phyloP scores from a whole-genome alignment of 2,113 vertebrate species.

The Ancistrus triradiatus region DNA sequence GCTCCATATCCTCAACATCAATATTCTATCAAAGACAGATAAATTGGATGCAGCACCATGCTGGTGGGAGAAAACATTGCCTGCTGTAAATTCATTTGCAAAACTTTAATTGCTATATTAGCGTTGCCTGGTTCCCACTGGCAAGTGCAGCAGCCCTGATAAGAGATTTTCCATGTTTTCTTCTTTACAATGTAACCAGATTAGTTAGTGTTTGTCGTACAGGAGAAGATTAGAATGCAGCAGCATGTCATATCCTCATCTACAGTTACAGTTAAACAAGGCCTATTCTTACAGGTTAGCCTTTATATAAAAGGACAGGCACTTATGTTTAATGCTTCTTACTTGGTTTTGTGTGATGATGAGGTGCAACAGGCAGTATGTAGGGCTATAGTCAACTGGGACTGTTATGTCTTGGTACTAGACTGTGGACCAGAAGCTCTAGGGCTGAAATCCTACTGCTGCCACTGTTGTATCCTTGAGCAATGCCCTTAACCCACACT shows the following conservation, averaged over 20 bases:
- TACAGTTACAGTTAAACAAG: conserved; percentile 11
- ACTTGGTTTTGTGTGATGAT: too few relatives aligned
- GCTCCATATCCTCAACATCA: conserved; percentile 61
- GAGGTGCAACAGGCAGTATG: too few relatives aligned
- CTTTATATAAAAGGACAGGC: too few relatives aligned
- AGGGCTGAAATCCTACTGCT: too few relatives aligned
- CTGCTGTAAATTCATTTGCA: conserved; percentile 73
- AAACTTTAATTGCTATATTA: conserved; percentile 73
- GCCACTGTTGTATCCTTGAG: too few relatives aligned
- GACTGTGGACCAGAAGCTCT: too few relatives aligned
- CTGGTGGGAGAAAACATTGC: conserved; percentile 73
- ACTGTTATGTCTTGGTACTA: too few relatives aligned
- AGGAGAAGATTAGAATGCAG: conserved; percentile 15
- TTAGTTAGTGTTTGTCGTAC: conserved; percentile 40
- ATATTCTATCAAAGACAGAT: conserved; percentile 69
- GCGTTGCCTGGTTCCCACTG: conserved; percentile 57
- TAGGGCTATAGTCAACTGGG: too few relatives aligned
- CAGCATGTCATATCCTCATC: neutral
- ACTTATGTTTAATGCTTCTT: too few relatives aligned
- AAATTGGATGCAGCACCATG: conserved; percentile 69
- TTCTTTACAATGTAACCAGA: conserved; percentile 68
- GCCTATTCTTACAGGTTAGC: neutral
- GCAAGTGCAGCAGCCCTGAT: conserved; percentile 57
- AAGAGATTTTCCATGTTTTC: conserved; percentile 57
- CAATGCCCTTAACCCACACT: too few relatives aligned